Conservation (phyloP, 2,888 invertebrate species). For the Osmoderma eremita region DNA sequence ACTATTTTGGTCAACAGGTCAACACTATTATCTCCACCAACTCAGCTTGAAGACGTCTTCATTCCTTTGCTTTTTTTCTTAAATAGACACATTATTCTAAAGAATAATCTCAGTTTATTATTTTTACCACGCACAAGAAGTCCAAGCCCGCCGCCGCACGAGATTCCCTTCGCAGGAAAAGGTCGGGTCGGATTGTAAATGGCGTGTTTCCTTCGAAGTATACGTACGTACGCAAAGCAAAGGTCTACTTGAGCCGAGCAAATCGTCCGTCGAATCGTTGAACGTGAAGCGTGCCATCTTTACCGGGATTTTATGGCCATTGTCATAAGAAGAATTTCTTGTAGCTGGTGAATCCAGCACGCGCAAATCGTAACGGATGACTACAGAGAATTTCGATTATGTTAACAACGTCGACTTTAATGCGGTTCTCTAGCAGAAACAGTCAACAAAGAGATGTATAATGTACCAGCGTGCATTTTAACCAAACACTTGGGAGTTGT, state of each 20-base stretch:
- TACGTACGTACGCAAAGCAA: conserved; percentile 6
- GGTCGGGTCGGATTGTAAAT: conserved; percentile 25
- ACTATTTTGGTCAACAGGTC: too few species aligned
- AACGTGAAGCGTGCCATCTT: conserved; percentile 59
- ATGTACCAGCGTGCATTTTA: too few species aligned
- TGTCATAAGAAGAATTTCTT: conserved; percentile 53
- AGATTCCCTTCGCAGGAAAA: conserved; percentile 12
- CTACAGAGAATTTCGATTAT: conserved; percentile 20
- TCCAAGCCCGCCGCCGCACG: conserved; percentile 12
- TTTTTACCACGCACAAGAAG: conserved; percentile 29
- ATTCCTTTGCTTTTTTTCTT: too few species aligned
- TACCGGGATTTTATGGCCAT: conserved; percentile 60
- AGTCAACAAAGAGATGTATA: too few species aligned
- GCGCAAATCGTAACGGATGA: conserved; percentile 22
- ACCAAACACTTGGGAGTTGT: too few species aligned
- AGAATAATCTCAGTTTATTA: conserved; percentile 3
- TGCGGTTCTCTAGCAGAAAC: too few species aligned
- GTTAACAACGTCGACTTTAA: conserved; percentile 11
- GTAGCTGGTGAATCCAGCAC: conserved; percentile 26
- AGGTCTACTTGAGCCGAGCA: conserved; percentile 42
- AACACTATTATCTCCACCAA: too few species aligned
- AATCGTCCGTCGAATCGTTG: conserved; percentile 39
- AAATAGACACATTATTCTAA: too few species aligned
- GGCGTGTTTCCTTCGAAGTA: conserved; percentile 11
- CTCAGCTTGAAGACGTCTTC: too few species aligned